These are phyloP conservation scores for Saxicola maurus DNA, from an alignment of 2,797 vertebrate species.

Conservation along the genomic window DNA sequence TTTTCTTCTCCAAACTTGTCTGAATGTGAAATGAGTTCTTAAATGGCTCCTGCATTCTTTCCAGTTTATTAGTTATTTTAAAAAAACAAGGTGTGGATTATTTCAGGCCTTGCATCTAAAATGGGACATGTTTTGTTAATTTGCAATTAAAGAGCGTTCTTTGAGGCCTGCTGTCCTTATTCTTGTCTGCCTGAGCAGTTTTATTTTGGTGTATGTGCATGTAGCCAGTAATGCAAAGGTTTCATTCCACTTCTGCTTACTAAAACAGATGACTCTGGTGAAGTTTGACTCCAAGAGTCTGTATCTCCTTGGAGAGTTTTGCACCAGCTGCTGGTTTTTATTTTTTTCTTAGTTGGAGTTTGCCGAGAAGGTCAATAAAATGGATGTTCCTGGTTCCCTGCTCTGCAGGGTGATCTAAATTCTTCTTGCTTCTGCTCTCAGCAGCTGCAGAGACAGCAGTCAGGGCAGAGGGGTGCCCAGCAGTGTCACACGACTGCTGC, in stretches of 20 bases:
- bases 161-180: constrained; percentile 6
- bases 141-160: constrained; percentile 31
- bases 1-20: background rate
- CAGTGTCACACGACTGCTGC: background rate
- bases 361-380: background rate
- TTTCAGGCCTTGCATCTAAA: background rate
- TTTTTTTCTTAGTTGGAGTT: background rate
- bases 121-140: background rate
- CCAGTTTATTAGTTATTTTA: background rate
- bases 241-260: background rate
- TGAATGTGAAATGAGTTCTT: background rate
- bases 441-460: background rate
- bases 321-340: background rate
- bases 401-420: background rate
- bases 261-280: background rate
- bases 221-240: background rate
- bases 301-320: background rate
- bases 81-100: constrained; percentile 6
- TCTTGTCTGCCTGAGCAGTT: background rate
- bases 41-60: background rate
- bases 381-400: background rate
- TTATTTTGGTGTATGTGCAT: background rate
- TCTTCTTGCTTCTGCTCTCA: background rate
- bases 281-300: background rate
- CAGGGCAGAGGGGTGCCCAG: fast-evolving